Percentiles rank a stretch among this genome's conserved stretches.
Conservation (phyloP, 2,888 invertebrate species). For the Epinotia demarniana region DNA sequence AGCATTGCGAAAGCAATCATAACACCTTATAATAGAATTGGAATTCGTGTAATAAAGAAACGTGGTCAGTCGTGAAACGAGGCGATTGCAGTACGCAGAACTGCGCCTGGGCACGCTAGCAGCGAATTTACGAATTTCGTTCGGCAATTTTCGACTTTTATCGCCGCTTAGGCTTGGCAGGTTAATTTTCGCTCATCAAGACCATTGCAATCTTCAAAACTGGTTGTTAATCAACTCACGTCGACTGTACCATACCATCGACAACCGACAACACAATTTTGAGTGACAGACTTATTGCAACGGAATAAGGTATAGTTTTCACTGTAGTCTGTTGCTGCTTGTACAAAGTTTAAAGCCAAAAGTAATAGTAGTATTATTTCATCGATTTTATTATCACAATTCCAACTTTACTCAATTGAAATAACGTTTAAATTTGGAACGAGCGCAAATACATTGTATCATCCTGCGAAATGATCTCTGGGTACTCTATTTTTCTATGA, state of each 20-base stretch:
- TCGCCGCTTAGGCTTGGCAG: conserved; percentile 53
- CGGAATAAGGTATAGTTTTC: neutral
- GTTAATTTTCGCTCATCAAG: conserved; percentile 51
- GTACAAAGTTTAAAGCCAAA: neutral
- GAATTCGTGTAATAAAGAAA: neutral
- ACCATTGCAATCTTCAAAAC: conserved; percentile 34
- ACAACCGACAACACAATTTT: neutral
- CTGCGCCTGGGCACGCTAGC: conserved; percentile 58
- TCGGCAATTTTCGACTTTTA: conserved; percentile 54
- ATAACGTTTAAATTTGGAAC: neutral
- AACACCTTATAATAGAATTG: neutral
- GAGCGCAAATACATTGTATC: neutral
- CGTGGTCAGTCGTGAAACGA: too few species aligned
- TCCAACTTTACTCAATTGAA: neutral
- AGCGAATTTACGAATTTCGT: conserved; percentile 62
- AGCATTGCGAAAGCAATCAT: neutral
- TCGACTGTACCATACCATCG: neutral
- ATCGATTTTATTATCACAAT: neutral
- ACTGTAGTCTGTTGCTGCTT: neutral
- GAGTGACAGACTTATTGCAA: neutral
- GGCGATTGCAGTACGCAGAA: conserved; percentile 44
- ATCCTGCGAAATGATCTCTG: neutral
- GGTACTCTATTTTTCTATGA: neutral
- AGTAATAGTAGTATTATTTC: neutral
- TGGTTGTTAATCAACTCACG: conserved; percentile 14